These are phyloP conservation scores for Antheraea yamamai DNA, from an alignment of 2,888 invertebrate genomes.

Conservation along the genomic window DNA sequence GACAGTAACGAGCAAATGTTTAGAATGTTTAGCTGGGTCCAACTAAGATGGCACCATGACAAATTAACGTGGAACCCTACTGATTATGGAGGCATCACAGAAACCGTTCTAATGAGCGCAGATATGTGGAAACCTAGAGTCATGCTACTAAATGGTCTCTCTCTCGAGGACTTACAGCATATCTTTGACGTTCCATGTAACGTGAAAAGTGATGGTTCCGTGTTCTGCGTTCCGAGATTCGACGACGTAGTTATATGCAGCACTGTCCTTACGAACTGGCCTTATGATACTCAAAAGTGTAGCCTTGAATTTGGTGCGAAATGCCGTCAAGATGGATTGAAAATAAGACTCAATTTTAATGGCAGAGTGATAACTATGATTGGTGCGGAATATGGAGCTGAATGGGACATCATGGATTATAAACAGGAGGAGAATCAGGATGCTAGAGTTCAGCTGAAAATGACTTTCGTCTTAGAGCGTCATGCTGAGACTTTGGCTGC, in stretches of 20 bases:
- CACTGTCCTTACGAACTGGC: constrained; percentile 46
- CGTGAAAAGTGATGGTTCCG: constrained; percentile 32
- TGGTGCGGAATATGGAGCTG: constrained; percentile 41
- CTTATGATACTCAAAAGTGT: constrained; percentile 48
- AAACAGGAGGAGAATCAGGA: constrained; percentile 29
- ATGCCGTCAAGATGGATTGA: constrained; percentile 5
- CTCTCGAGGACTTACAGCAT: constrained; percentile 18
- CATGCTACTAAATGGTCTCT: constrained; percentile 34
- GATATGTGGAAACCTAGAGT: constrained; percentile 43
- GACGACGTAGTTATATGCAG: constrained; percentile 31
- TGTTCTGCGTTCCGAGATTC: constrained; percentile 28
- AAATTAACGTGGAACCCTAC: constrained; percentile 48
- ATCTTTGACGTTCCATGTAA: constrained; percentile 29
- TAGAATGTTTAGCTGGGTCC: constrained; percentile 31
- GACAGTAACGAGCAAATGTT: constrained; percentile 39
- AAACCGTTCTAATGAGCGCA: constrained; percentile 16
- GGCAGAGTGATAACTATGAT: constrained; percentile 31
- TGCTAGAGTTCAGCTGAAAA: constrained; percentile 34
- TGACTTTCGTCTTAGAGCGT: constrained; percentile 50
- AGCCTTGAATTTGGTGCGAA: constrained; percentile 32
- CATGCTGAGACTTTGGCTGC: constrained; percentile 43
- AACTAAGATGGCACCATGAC: constrained; percentile 39
- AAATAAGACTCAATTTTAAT: constrained; percentile 31
- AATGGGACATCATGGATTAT: constrained; percentile 52
- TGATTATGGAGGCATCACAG: constrained; percentile 38